Percentiles rank a stretch among this genome's conserved stretches.
These are phyloP conservation scores for Osmoderma eremita DNA, from an alignment of 2,888 invertebrate species.

Conservation along the genomic window DNA sequence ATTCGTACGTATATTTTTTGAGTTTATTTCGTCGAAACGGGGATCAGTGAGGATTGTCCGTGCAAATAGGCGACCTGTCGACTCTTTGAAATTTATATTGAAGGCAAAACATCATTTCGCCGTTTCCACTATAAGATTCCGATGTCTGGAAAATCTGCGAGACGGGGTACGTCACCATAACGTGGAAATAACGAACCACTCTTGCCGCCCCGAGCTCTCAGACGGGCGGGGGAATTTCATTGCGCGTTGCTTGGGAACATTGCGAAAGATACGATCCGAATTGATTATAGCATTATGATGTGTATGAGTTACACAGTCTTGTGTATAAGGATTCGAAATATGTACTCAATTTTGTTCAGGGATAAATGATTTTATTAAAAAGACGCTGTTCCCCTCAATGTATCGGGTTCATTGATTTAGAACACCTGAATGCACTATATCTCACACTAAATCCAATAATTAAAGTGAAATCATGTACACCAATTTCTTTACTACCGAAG, in stretches of 20 bases:
- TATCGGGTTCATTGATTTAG: too few relatives aligned
- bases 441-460: too few relatives aligned
- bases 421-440: too few relatives aligned
- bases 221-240: slow-evolving; percentile 2
- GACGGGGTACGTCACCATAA: slow-evolving; percentile 11
- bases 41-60: slow-evolving; percentile 32
- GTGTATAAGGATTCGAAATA: too few relatives aligned
- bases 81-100: slow-evolving; percentile 35
- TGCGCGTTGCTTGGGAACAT: not conserved
- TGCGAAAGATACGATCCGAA: not conserved
- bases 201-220: not conserved
- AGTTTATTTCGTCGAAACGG: slow-evolving; percentile 11
- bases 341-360: too few relatives aligned
- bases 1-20: slow-evolving; percentile 31
- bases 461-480: too few relatives aligned
- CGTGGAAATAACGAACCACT: slow-evolving; percentile 24
- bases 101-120: slow-evolving; percentile 33
- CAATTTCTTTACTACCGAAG: too few relatives aligned
- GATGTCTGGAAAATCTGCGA: slow-evolving; percentile 16
- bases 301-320: too few relatives aligned
- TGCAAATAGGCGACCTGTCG: slow-evolving; percentile 26
- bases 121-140: slow-evolving; percentile 30
- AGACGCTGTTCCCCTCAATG: too few relatives aligned
- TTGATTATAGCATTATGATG: not conserved
- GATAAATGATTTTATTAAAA: too few relatives aligned